A percentile compares a stretch with the other conserved stretches of the same genome.
These are phyloP conservation scores for Neosalanx taihuensis DNA, from an alignment of 2,797 vertebrate species.

Conservation along the genomic window DNA sequence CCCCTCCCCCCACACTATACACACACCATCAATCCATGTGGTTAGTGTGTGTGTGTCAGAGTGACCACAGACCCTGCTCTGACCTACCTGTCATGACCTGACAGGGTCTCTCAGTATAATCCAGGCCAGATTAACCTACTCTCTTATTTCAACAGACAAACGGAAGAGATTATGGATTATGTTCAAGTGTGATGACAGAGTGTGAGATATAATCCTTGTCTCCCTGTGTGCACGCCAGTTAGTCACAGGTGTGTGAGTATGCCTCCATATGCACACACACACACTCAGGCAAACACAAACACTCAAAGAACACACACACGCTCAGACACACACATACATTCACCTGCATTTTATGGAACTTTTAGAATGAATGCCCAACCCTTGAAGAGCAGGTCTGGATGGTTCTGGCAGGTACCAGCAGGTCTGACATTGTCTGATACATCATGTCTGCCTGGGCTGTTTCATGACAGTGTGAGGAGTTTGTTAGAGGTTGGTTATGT, in stretches of 20 bases:
- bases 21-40: background rate
- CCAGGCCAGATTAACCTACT: constrained; percentile 73
- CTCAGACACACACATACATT: constrained; percentile 12
- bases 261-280: background rate
- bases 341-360: background rate
- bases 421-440: background rate
- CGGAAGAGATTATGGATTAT: constrained; percentile 73
- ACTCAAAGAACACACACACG: background rate
- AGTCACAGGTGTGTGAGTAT: constrained; percentile 20
- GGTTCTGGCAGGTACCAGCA: background rate
- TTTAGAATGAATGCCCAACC: constrained; percentile 11
- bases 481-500: background rate
- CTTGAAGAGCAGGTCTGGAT: background rate
- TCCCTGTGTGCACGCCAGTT: constrained; percentile 47
- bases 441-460: background rate
- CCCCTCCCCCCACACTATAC: background rate
- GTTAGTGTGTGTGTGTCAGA: background rate
- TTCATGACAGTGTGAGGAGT: background rate
- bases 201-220: constrained; percentile 56
- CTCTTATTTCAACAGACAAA: constrained; percentile 59
- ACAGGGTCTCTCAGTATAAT: constrained; percentile 44
- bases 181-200: constrained; percentile 64
- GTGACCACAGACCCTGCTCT: constrained; percentile 22
- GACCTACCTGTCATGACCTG: constrained; percentile 61
- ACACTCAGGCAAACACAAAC: background rate